Conservation (phyloP, 2,113 vertebrate species). For the Quiscalus mexicanus region DNA sequence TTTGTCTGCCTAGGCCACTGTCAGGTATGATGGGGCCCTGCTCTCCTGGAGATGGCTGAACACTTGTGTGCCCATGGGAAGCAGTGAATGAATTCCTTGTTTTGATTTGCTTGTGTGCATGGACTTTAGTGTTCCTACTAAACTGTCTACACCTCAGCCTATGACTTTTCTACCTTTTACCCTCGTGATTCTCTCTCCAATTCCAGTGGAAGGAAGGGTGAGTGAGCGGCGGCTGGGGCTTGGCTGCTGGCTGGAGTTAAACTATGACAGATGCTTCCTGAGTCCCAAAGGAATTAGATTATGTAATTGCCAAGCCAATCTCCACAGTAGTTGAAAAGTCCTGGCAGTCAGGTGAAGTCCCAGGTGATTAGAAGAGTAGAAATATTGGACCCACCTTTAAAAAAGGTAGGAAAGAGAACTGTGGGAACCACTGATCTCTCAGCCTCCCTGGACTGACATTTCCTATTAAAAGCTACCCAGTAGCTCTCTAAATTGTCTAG, state of each 20-base stretch:
- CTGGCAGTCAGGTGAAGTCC: not conserved
- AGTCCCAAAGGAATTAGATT: not conserved
- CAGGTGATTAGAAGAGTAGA: not conserved
- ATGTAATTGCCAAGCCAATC: not conserved
- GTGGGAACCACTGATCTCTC: not conserved
- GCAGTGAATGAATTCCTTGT: not conserved
- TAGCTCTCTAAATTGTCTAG: not conserved
- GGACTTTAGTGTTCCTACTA: not conserved
- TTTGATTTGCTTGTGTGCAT: rapidly evolving
- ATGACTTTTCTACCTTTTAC: not conserved
- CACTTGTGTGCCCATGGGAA: rapidly evolving
- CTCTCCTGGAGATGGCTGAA: not conserved
- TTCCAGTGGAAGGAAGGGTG: not conserved
- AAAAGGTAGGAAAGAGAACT: not conserved
- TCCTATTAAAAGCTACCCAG: not conserved
- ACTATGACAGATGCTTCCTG: too few relatives aligned
- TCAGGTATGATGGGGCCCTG: not conserved
- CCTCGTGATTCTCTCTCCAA: not conserved
- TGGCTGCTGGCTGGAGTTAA: not conserved
- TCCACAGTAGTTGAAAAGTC: not conserved
- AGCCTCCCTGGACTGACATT: not conserved
- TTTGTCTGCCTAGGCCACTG: not conserved
- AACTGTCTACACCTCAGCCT: not conserved
- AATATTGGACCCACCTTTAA: not conserved
- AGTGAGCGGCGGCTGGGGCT: rapidly evolving